Percentiles rank a stretch among this genome's conserved stretches.
Conservation (phyloP, 2,113 vertebrate genomes). For the Chloroceryle aenea region DNA sequence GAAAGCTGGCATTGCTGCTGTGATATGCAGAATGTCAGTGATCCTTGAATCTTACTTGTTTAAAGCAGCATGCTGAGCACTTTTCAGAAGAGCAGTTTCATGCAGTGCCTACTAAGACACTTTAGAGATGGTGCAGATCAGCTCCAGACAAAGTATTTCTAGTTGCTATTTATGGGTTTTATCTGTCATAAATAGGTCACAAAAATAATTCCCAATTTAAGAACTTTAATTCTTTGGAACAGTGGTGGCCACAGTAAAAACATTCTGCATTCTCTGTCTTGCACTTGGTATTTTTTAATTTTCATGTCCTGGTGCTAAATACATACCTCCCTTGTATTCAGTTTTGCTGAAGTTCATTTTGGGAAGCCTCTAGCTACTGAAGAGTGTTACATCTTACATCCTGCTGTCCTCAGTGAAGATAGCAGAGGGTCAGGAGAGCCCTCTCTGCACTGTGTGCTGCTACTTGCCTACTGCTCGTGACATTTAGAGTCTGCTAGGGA, state of each 20-base stretch:
- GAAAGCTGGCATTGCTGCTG: slow-evolving; percentile 30
- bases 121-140: slow-evolving; percentile 56
- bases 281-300: not conserved
- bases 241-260: not conserved
- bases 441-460: not conserved
- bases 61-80: slow-evolving; percentile 62
- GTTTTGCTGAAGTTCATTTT: not conserved
- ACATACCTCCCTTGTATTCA: not conserved
- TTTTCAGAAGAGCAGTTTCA: slow-evolving; percentile 37
- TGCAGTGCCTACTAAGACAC: slow-evolving; percentile 40
- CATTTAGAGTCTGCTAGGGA: slow-evolving; percentile 12
- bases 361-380: slow-evolving; percentile 11
- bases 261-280: not conserved
- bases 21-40: slow-evolving; percentile 51
- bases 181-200: slow-evolving; percentile 54
- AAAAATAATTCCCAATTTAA: slow-evolving; percentile 34
- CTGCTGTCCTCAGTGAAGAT: not conserved
- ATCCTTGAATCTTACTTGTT: slow-evolving; percentile 58
- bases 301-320: not conserved
- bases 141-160: slow-evolving; percentile 55
- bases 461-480: not conserved
- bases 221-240: slow-evolving; percentile 47
- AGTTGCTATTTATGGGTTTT: slow-evolving; percentile 37
- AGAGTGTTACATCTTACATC: not conserved
- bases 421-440: not conserved